Evolutionary conservation across 2,113 vertebrate genomes (phyloP).

Genomic region (Numenius arquata): DNA sequence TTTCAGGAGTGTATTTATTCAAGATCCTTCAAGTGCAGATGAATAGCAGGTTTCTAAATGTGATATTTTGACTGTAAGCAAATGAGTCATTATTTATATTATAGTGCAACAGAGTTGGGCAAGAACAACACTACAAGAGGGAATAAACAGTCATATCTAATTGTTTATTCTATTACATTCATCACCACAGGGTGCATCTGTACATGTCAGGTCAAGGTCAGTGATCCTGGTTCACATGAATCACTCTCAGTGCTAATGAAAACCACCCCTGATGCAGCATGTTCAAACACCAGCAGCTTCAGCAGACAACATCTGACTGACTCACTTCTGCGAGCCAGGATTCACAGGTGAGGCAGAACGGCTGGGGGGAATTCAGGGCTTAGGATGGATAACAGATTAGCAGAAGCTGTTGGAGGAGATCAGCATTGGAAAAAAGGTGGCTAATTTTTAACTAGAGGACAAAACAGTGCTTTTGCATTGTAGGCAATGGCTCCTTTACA

Average conservation of each 20-base stretch:
- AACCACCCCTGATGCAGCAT: neutral
- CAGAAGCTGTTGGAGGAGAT: neutral
- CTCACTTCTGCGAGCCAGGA: neutral
- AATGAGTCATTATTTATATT: constrained; percentile 50
- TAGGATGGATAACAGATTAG: neutral
- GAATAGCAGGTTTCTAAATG: constrained; percentile 29
- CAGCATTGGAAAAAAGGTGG: neutral
- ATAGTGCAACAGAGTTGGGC: neutral
- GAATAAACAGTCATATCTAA: constrained; percentile 10
- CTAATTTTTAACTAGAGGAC: neutral
- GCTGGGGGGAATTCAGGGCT: neutral
- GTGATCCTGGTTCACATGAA: constrained; percentile 22
- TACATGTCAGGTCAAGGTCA: constrained; percentile 52
- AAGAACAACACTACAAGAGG: neutral
- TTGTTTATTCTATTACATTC: constrained; percentile 33
- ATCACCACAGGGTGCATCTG: constrained; percentile 45
- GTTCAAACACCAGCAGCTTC: neutral
- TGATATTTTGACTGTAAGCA: constrained; percentile 25
- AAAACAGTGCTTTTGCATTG: neutral
- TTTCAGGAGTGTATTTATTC: neutral
- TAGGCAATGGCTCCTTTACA: neutral
- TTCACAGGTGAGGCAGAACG: neutral
- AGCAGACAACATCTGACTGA: neutral
- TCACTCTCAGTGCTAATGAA: constrained; percentile 30
- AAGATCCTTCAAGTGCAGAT: neutral